Evolutionary conservation across 2,113 vertebrate genomes (phyloP), one percentile per base, ranked within the genome.

Genomic region (Oryzias woworae): DNA sequence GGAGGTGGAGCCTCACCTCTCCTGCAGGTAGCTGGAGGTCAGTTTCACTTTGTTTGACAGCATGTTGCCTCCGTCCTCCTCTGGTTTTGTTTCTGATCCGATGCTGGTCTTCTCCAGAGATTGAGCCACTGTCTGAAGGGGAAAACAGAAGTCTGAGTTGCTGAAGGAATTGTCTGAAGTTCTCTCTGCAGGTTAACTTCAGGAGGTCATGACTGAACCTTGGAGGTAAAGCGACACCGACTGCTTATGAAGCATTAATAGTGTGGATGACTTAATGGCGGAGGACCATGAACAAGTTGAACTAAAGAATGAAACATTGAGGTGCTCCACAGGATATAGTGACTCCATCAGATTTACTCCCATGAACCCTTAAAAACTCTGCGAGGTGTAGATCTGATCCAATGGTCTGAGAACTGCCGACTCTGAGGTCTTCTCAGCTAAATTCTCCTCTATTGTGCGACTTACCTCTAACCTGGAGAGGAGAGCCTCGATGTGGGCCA

Each of bases 401-500:
- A 20, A 20, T 20, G 20, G 49, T 52, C 18, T 18, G 24, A 22
- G 26, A 6, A 31, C n/a, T 18, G 59, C 3, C 0, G 26, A 2
- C 1, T 46, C 56, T 52, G 59, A 31, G n/a, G 17, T 50, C 48
- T 22, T 23, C 50, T 36, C 3, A 12, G 64, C 36, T 16, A 47
- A 52, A 10, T 52, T 53, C 58, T 36, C 4, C 36, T 3, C 18
- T 2, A 56, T 74, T 63, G 20, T 20, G 36, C 36, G 36, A 36
- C 36, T 2, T 58, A 91, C 91, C 86, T 91, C 70, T 48, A 92
- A 77, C 50, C 77, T 89, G 73, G 26, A 71, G 60, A 89, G 71
- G 3, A 89, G 89, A 5, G 54, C 50, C 53, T 82, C 77, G 8
- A 92, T 67, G 43, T 85, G 76, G 31, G 78, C 42, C 31, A 80